Evolutionary conservation across 2,797 vertebrate genomes (phyloP).

Genomic region (Vultur gryphus): DNA sequence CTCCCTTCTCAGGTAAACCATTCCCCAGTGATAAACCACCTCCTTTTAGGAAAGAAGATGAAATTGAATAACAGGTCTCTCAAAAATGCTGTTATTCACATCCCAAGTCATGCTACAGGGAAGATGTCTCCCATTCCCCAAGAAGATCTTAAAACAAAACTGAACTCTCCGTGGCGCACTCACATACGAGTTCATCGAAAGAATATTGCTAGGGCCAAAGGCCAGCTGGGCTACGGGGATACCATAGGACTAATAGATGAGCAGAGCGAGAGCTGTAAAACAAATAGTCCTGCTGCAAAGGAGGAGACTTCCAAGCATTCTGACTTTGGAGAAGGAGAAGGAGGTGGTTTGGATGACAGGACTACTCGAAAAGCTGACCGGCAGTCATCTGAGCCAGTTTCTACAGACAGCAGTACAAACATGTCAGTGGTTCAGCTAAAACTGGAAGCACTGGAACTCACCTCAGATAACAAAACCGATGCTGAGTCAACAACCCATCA

Average conservation of each 20-base stretch:
- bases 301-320: background rate
- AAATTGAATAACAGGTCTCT: slow-evolving; percentile 70
- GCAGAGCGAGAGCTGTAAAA: slow-evolving; percentile 65
- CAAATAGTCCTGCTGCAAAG: background rate
- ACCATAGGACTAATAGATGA: slow-evolving; percentile 76
- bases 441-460: slow-evolving; percentile 82
- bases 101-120: slow-evolving; percentile 69
- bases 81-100: slow-evolving; percentile 74
- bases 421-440: slow-evolving; percentile 78
- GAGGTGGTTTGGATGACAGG: slow-evolving; percentile 40
- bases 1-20: slow-evolving; percentile 91
- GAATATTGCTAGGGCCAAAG: slow-evolving; percentile 81
- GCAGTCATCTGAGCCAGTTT: slow-evolving; percentile 58
- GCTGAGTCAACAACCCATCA: background rate
- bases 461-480: background rate
- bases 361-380: slow-evolving; percentile 50
- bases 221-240: slow-evolving; percentile 84
- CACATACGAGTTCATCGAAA: slow-evolving; percentile 90
- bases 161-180: slow-evolving; percentile 88
- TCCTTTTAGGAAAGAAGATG: slow-evolving; percentile 89
- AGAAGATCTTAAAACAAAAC: slow-evolving; percentile 77
- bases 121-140: slow-evolving; percentile 76
- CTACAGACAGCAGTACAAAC: slow-evolving; percentile 25
- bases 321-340: background rate
- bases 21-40: slow-evolving; percentile 93